Evolutionary conservation across 2,888 invertebrate genomes (phyloP).

Genomic region (Diplazon laetatorius): DNA sequence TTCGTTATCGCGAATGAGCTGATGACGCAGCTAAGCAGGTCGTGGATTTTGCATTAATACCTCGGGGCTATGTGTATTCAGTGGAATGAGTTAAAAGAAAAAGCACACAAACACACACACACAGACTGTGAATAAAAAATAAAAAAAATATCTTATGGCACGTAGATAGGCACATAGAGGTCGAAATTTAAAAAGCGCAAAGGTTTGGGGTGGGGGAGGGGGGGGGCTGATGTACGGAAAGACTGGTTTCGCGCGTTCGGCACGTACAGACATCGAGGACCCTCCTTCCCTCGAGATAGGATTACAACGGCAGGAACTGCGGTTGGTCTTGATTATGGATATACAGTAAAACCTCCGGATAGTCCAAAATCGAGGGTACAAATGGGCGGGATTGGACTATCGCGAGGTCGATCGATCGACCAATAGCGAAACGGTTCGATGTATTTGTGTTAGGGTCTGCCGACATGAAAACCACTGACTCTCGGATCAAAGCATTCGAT

Average conservation of each 20-base stretch:
- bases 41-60: slow-evolving; percentile 20
- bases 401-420: too few species aligned
- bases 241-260: slow-evolving; percentile 64
- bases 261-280: slow-evolving; percentile 58
- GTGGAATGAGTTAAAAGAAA: slow-evolving; percentile 16
- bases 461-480: too few species aligned
- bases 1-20: background rate
- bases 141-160: slow-evolving; percentile 6
- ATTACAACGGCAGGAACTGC: slow-evolving; percentile 54
- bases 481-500: too few species aligned
- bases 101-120: too few species aligned
- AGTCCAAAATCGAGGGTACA: too few species aligned
- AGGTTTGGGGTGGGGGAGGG: too few species aligned
- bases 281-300: slow-evolving; percentile 54
- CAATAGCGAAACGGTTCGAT: too few species aligned
- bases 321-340: slow-evolving; percentile 51
- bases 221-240: slow-evolving; percentile 49
- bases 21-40: slow-evolving; percentile 7
- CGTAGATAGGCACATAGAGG: slow-evolving; percentile 24
- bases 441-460: too few species aligned
- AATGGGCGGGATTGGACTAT: too few species aligned
- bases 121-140: too few species aligned
- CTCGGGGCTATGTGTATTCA: slow-evolving; percentile 18
- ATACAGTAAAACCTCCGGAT: too few species aligned
- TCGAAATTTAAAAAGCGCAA: slow-evolving; percentile 33